Conservation (phyloP, 2,113 vertebrate species). For the human region DNA sequence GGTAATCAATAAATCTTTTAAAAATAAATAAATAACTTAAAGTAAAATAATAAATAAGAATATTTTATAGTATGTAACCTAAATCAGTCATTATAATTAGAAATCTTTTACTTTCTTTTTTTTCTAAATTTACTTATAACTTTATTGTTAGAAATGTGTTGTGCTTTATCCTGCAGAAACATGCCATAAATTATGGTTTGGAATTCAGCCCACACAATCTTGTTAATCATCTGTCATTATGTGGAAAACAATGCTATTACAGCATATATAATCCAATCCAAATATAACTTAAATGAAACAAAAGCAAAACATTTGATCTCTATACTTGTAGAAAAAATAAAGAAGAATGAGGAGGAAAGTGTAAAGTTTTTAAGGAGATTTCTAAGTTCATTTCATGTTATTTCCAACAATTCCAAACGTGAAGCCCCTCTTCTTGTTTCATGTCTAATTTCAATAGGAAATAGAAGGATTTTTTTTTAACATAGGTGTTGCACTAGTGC, state of each 20-base stretch:
- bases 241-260: conserved; percentile 10
- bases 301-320: neutral
- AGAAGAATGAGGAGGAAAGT: neutral
- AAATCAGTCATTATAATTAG: neutral
- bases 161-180: conserved; percentile 23
- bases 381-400: neutral
- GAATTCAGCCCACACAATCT: neutral
- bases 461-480: neutral
- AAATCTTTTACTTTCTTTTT: conserved; percentile 2
- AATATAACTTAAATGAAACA: conserved; percentile 34
- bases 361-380: neutral
- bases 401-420: neutral
- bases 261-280: neutral
- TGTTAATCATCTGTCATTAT: conserved; percentile 30
- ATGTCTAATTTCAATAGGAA: neutral
- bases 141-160: neutral
- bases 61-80: neutral
- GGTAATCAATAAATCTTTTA: neutral
- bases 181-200: conserved; percentile 24
- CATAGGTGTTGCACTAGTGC: neutral
- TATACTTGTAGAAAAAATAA: conserved; percentile 1
- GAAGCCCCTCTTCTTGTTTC: neutral
- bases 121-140: neutral
- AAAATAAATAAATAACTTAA: neutral
- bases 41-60: neutral